These are phyloP conservation scores for Diprion similis DNA, from an alignment of 1,140 invertebrate species.

Conservation along the genomic window DNA sequence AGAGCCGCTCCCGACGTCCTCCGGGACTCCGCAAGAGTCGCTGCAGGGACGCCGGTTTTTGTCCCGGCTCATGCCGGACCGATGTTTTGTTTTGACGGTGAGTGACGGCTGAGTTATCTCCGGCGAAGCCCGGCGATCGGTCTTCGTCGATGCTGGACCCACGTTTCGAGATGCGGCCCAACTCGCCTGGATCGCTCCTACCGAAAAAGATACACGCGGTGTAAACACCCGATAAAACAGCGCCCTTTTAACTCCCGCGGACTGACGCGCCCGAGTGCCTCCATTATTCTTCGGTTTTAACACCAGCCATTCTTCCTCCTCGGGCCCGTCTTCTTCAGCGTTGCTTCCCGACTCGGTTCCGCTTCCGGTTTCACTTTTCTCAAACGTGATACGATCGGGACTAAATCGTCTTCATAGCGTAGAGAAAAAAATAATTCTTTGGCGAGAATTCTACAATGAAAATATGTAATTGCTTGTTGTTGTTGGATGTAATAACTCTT, in stretches of 20 bases:
- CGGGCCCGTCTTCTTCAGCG: neutral
- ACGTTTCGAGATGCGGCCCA: neutral
- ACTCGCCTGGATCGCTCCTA: neutral
- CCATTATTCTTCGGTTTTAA: neutral
- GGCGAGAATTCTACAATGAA: too few species aligned
- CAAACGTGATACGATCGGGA: too few species aligned
- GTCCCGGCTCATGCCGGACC: conserved; percentile 2
- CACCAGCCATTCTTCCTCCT: neutral
- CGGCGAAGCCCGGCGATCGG: conserved; percentile 40
- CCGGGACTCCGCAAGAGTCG: too few species aligned
- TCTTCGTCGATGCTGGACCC: conserved; percentile 43
- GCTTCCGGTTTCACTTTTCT: too few species aligned
- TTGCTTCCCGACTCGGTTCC: too few species aligned
- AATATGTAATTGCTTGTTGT: too few species aligned
- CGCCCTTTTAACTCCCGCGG: neutral
- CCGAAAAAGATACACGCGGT: neutral
- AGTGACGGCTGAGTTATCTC: conserved; percentile 45
- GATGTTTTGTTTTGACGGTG: conserved; percentile 47
- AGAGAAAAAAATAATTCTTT: too few species aligned
- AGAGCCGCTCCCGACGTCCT: too few species aligned
- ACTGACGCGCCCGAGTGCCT: too few species aligned
- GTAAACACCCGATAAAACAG: neutral
- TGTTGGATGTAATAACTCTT: too few species aligned
- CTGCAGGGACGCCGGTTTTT: too few species aligned
- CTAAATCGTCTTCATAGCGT: too few species aligned